Evolutionary conservation across 1,140 invertebrate genomes (phyloP).

Genomic region (Hestina assimilis): DNA sequence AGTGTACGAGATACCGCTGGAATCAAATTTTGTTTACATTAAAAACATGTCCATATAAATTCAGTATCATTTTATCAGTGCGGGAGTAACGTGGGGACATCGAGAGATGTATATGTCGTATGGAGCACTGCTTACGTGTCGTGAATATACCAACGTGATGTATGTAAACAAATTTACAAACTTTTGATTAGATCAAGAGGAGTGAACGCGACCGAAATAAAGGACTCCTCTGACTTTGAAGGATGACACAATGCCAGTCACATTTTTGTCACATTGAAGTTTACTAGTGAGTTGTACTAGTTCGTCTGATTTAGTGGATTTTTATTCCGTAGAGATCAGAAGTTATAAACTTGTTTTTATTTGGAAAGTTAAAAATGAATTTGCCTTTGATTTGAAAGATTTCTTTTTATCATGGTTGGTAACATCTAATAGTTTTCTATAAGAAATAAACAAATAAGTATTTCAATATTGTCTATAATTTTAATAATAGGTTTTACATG

Average conservation of each 20-base stretch:
- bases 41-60: slow-evolving; percentile 51
- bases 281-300: slow-evolving; percentile 31
- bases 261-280: slow-evolving; percentile 36
- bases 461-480: no score
- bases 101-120: slow-evolving; percentile 51
- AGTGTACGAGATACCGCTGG: slow-evolving; percentile 32
- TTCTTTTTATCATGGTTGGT: background rate
- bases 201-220: slow-evolving; percentile 54
- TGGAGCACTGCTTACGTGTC: slow-evolving; percentile 58
- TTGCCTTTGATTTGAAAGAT: slow-evolving; percentile 6
- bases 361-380: slow-evolving; percentile 11
- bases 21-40: slow-evolving; percentile 64
- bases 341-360: slow-evolving; percentile 14
- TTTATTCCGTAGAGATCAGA: slow-evolving; percentile 21
- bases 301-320: slow-evolving; percentile 28
- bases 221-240: slow-evolving; percentile 29
- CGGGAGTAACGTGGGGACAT: slow-evolving; percentile 45
- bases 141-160: slow-evolving; percentile 54
- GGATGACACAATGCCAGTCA: slow-evolving; percentile 24
- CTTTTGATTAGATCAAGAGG: slow-evolving; percentile 70
- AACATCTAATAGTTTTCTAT: no score
- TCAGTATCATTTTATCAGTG: slow-evolving; percentile 59
- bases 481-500: no score
- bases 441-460: no score
- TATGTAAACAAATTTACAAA: slow-evolving; percentile 74